Conservation (phyloP, 2,797 vertebrate species). For the Eutrigla gurnardus region DNA sequence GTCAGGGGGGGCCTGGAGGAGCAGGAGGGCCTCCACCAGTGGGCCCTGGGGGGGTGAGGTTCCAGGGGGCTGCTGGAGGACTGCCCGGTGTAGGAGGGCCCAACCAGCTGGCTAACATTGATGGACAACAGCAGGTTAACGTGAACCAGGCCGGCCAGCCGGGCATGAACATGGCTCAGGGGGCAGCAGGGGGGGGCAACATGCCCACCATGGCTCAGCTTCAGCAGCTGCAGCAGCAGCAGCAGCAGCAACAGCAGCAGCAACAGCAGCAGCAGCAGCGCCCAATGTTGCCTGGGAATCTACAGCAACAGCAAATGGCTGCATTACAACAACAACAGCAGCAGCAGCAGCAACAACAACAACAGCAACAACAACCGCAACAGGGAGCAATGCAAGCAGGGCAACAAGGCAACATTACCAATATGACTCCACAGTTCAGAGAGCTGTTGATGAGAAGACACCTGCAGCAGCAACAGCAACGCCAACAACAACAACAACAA, state of each 20-base stretch:
- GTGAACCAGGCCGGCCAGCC: constrained; percentile 82
- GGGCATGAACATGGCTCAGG: constrained; percentile 89
- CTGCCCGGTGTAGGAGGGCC: constrained; percentile 69
- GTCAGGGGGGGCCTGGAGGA: constrained; percentile 67
- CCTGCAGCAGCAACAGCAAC: constrained; percentile 81
- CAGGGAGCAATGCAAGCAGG: constrained; percentile 86
- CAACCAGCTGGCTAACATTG: constrained; percentile 74
- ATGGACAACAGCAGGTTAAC: constrained; percentile 82
- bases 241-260: constrained; percentile 81
- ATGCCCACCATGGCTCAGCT: constrained; percentile 86
- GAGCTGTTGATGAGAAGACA: constrained; percentile 90
- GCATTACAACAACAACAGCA: constrained; percentile 81
- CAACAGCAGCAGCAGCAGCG: constrained; percentile 74
- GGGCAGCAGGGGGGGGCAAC: constrained; percentile 73
- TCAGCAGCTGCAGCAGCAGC: constrained; percentile 87
- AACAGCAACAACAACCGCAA: constrained; percentile 69
- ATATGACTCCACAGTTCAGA: constrained; percentile 90
- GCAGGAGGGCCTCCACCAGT: constrained; percentile 66
- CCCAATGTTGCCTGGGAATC: constrained; percentile 75
- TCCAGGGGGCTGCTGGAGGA: constrained; percentile 77
- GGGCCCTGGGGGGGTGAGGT: constrained; percentile 80
- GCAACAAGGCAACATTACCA: constrained; percentile 89
- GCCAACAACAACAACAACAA: constrained; percentile 79
- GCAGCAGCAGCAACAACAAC: constrained; percentile 43
- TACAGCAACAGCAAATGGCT: constrained; percentile 87